These are phyloP conservation scores for Dastarcus helophoroides DNA, from an alignment of 2,888 invertebrate genomes.

Conservation along the genomic window DNA sequence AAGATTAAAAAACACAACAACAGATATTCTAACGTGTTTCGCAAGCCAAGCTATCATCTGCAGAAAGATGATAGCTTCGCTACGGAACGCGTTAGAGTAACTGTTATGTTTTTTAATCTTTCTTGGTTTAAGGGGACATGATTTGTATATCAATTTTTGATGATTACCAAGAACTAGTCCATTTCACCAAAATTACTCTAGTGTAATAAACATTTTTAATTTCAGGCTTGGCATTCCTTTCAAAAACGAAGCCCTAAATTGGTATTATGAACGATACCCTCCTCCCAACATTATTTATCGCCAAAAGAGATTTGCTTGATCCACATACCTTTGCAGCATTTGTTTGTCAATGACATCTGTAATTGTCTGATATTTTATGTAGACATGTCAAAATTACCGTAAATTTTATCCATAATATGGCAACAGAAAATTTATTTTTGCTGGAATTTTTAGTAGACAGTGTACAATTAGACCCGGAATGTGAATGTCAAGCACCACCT, in stretches of 20 bases:
- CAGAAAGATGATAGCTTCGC: too few species aligned
- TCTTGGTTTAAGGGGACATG: too few species aligned
- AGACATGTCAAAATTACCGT: slow-evolving; percentile 16
- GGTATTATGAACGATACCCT: slow-evolving; percentile 46
- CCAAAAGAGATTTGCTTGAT: slow-evolving; percentile 18
- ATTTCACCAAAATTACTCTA: too few species aligned
- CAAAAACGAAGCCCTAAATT: slow-evolving; percentile 44
- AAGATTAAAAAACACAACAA: too few species aligned
- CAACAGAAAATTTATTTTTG: slow-evolving; percentile 48
- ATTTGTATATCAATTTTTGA: too few species aligned
- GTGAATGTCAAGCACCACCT: slow-evolving; percentile 28
- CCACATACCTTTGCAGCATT: slow-evolving; percentile 7
- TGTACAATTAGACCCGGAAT: slow-evolving; percentile 25
- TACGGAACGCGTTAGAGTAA: too few species aligned
- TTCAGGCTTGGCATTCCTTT: slow-evolving; percentile 44
- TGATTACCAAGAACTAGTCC: too few species aligned
- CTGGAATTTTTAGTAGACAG: slow-evolving; percentile 53
- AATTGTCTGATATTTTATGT: slow-evolving; percentile 14
- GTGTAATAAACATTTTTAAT: slow-evolving; percentile 13
- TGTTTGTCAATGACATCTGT: slow-evolving; percentile 8
- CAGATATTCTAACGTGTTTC: too few species aligned
- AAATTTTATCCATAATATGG: slow-evolving; percentile 17
- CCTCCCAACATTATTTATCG: slow-evolving; percentile 32
- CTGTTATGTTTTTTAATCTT: too few species aligned
- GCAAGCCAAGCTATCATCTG: too few species aligned